Conservation (phyloP, 53 echinoderm and acorn worm species). For the Paelopatides confundens region DNA sequence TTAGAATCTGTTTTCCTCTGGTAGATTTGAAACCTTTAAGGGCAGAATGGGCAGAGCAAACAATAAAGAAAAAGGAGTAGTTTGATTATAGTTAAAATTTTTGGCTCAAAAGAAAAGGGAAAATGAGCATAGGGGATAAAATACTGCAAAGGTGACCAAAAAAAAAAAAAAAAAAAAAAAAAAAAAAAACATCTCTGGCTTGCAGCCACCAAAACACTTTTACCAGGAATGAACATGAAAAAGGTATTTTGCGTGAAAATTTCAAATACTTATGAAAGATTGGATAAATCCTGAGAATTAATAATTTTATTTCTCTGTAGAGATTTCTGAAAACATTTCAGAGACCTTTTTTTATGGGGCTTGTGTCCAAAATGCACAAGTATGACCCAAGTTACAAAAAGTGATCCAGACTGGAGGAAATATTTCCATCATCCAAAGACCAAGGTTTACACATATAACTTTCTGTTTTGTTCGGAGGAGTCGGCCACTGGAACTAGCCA, state of each 20-base stretch:
- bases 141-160: not conserved
- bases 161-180: not conserved
- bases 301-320: not conserved
- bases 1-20: no score
- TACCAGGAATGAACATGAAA: constrained; percentile 46
- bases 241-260: constrained; percentile 37
- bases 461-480: no score
- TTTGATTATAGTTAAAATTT: not conserved
- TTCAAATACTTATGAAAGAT: constrained; percentile 30
- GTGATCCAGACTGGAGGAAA: no score
- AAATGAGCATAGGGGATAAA: not conserved
- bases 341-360: not conserved
- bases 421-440: no score
- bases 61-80: not conserved
- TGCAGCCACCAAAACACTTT: constrained; percentile 1
- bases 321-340: not conserved
- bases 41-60: not conserved
- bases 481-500: no score
- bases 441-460: no score
- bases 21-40: no score
- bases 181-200: not conserved
- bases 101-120: constrained; percentile 2
- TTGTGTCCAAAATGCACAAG: no score
- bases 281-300: constrained; percentile 38
- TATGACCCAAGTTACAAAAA: no score